Evolutionary conservation across 2,888 invertebrate species (phyloP), one percentile per base, ranked within the genome.

Genomic region (Parnassius apollo): DNA sequence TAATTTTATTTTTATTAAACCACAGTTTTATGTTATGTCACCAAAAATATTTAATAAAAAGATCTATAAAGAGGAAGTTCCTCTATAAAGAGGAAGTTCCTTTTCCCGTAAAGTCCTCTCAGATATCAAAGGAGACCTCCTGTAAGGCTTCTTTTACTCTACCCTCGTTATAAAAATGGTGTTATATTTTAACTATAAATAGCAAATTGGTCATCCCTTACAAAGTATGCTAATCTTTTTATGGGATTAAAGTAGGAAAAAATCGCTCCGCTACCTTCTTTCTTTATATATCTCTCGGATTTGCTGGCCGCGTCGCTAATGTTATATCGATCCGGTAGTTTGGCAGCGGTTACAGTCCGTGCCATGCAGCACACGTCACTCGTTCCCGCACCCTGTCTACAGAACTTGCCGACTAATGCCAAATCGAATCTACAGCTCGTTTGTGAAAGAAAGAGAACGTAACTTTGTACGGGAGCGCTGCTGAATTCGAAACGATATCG

Each of bases 311-410:
- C 68, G 63, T 69, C 65, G 70, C 79, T 82, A 85, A 85, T 82
- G 80, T 75, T 69, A 72, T 83, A 88, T 89, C 85, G 88, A 88
- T 82, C 85, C 73, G 72, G 73, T 75, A 77, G 81, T 85, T 88
- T 86, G 88, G 88, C 88, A 86, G 73, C 82, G 82, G 83, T 78
- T 80, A 79, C 82, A 72, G 78, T 77, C 80, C 75, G 83, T 84
- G 83, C 82, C 88, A 83, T 77, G 85, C 81, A 81, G 80, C 70
- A 65, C 69, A 67, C 71, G 70, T 67, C 69, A 65, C 35, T 63
- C 66, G 64, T 61, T 57, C 67, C 59, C 11, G 11, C 56, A 12
- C 45, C 44, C 46, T 35, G 13, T 48, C 42, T 18, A 22, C n/a
- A 61, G 45, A 50, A 56, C 46, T 57, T 61, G 44, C 61, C 64